phyloP scores from a whole-genome alignment of 2,113 vertebrate genomes.

The Arvicanthis niloticus region DNA sequence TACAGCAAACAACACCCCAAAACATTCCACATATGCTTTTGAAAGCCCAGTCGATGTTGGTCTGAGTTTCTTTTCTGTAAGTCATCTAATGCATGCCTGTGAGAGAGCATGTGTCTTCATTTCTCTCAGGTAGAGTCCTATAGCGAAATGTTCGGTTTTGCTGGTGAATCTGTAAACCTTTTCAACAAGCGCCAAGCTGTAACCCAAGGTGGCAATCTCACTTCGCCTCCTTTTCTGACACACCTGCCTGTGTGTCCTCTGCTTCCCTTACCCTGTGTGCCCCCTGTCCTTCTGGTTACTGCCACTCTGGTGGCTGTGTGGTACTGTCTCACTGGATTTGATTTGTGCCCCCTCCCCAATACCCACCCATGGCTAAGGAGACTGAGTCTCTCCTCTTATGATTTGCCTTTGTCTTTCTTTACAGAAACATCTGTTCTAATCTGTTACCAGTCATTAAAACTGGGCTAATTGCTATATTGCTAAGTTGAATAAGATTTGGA shows the following conservation, averaged over 20 bases:
- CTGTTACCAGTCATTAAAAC: constrained; percentile 14
- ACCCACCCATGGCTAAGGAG: background rate
- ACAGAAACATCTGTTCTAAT: background rate
- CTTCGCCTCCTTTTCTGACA: background rate
- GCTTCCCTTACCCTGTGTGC: background rate
- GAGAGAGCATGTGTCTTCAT: background rate
- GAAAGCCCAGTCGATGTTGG: background rate
- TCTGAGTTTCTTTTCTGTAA: background rate
- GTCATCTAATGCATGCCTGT: background rate
- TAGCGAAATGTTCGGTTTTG: background rate
- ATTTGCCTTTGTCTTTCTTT: background rate
- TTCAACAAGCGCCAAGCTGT: background rate
- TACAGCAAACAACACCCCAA: background rate
- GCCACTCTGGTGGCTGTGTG: background rate
- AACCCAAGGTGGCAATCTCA: background rate
- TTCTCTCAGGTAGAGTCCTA: constrained; percentile 26
- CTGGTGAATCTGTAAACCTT: background rate
- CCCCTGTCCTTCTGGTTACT: background rate
- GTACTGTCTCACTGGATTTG: background rate
- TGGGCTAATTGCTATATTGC: background rate
- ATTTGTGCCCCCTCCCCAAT: background rate
- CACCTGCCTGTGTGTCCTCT: background rate
- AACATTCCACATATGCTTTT: background rate
- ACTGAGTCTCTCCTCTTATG: background rate
- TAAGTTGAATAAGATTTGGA: background rate